Evolutionary conservation across 1,140 invertebrate species (phyloP).

Genomic region (Coenobita brevimanus): DNA sequence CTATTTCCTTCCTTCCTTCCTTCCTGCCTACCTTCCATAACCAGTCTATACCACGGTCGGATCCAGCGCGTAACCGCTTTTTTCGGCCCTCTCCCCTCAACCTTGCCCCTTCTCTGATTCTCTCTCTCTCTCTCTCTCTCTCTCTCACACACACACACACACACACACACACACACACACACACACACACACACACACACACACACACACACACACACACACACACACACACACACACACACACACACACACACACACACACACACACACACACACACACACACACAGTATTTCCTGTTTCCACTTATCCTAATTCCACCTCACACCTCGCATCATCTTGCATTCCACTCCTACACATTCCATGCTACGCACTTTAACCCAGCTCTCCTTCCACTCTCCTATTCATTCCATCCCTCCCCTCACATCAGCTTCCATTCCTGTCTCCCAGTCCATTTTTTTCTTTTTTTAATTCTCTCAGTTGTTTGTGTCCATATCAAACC

Average conservation of each 20-base stretch:
- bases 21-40: background rate
- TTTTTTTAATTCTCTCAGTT: background rate
- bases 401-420: background rate
- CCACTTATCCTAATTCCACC: too few species aligned
- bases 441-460: background rate
- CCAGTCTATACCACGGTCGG: too few species aligned
- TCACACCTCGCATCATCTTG: too few species aligned
- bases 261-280: background rate
- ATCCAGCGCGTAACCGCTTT: too few species aligned
- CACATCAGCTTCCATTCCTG: background rate
- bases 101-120: too few species aligned
- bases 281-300: background rate
- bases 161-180: background rate
- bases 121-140: conserved; percentile 27
- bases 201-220: conserved; percentile 12
- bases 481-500: background rate
- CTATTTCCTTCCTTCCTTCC: background rate
- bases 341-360: too few species aligned
- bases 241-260: conserved; percentile 22
- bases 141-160: conserved; percentile 6
- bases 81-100: background rate
- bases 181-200: background rate
- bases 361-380: too few species aligned
- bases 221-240: conserved; percentile 19
- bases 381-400: too few species aligned